Evolutionary conservation across 2,888 invertebrate genomes (phyloP).

Genomic region (Apocheima hispidaria): DNA sequence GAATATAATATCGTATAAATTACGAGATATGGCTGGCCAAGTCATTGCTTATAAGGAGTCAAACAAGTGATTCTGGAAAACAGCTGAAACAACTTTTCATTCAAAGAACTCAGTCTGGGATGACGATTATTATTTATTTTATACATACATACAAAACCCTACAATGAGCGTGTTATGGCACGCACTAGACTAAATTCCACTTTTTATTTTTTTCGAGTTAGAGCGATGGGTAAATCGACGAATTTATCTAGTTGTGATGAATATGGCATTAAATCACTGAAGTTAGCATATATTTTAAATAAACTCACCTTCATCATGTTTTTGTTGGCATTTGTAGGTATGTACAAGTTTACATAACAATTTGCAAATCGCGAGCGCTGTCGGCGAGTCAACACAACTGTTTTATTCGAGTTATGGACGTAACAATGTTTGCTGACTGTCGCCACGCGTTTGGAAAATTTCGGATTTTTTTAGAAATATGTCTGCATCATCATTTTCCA

Average conservation of each 20-base stretch:
- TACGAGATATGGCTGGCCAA: too few species aligned
- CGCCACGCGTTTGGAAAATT: conserved; percentile 3
- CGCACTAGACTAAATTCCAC: too few species aligned
- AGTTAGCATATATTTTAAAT: conserved; percentile 10
- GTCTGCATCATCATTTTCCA: neutral
- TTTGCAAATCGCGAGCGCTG: conserved; percentile 39
- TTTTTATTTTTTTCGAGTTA: too few species aligned
- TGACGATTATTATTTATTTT: too few species aligned
- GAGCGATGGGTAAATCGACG: neutral
- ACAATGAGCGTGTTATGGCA: too few species aligned
- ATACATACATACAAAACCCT: too few species aligned
- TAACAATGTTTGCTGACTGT: conserved; percentile 38
- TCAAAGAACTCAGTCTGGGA: too few species aligned
- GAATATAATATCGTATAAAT: too few species aligned
- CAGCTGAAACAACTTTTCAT: too few species aligned
- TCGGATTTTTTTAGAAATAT: neutral
- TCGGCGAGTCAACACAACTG: conserved; percentile 40
- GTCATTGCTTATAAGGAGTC: too few species aligned
- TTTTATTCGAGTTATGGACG: conserved; percentile 42
- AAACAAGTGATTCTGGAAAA: too few species aligned
- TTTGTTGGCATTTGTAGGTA: conserved; percentile 5
- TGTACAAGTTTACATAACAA: conserved; percentile 34
- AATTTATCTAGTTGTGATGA: neutral
- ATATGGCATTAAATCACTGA: neutral
- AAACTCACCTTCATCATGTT: conserved; percentile 21